phyloP scores from a whole-genome alignment of 2,113 vertebrate species.

The Dermatemys mawii region DNA sequence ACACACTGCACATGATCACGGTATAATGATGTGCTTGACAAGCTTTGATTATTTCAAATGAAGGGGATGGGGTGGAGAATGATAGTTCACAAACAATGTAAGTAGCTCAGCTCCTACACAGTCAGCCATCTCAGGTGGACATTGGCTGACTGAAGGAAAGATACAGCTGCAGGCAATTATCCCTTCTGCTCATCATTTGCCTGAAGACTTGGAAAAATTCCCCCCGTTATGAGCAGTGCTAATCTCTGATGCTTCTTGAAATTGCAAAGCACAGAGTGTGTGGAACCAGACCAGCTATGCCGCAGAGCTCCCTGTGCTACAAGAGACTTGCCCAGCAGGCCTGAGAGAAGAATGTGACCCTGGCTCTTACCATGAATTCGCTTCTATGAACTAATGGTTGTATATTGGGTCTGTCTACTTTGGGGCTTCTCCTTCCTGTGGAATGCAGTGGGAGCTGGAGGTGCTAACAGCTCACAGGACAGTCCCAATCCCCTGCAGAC shows the following conservation, averaged over 20 bases:
- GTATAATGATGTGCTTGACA: not conserved
- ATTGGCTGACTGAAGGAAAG: not conserved
- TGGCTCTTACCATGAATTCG: not conserved
- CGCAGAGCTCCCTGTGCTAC: fast-evolving
- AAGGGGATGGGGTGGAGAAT: not conserved
- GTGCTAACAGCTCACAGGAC: not conserved
- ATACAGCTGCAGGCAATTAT: no score
- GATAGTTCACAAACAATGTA: not conserved
- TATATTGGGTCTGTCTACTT: fast-evolving
- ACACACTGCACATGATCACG: fast-evolving
- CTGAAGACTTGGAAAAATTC: not conserved
- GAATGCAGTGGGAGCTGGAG: not conserved
- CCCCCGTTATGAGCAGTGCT: not conserved
- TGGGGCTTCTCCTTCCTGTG: fast-evolving
- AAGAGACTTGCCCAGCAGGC: fast-evolving
- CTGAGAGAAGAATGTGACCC: fast-evolving
- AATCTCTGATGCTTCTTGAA: fast-evolving
- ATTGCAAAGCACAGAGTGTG: not conserved
- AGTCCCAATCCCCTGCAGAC: not conserved
- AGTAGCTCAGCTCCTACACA: not conserved
- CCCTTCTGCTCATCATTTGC: not conserved
- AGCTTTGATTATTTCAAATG: fast-evolving
- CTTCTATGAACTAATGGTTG: not conserved
- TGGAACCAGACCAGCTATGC: no score
- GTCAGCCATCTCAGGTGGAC: not conserved